Evolutionary conservation across 1,140 invertebrate species (phyloP).

Genomic region (Oscheius sp.): DNA sequence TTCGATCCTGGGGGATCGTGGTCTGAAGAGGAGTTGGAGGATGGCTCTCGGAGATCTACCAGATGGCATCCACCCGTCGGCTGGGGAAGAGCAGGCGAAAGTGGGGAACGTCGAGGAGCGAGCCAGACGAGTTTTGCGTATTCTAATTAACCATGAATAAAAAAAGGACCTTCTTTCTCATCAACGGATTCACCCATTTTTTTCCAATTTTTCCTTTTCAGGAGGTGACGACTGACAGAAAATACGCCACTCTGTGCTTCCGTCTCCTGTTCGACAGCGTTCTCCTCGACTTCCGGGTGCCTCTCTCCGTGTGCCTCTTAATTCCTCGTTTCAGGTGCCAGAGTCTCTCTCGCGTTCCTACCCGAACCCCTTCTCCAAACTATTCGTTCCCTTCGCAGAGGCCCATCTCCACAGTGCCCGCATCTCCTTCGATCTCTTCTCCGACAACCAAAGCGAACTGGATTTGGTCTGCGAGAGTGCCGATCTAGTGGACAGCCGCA

Average conservation of each 20-base stretch:
- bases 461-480: conserved; percentile 54
- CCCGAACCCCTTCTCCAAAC: conserved; percentile 69
- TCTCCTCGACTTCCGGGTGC: conserved; percentile 70
- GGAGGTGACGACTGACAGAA: conserved; percentile 28
- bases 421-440: conserved; percentile 50
- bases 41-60: too few relatives aligned
- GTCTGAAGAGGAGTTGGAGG: too few relatives aligned
- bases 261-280: conserved; percentile 50
- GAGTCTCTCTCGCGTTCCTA: conserved; percentile 66
- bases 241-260: conserved; percentile 49
- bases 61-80: too few relatives aligned
- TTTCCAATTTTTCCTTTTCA: conserved; percentile 14
- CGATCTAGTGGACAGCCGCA: conserved; percentile 54
- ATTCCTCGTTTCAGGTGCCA: conserved; percentile 60
- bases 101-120: too few relatives aligned
- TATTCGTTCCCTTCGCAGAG: conserved; percentile 38
- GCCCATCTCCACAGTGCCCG: conserved; percentile 45
- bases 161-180: too few relatives aligned
- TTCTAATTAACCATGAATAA: too few relatives aligned
- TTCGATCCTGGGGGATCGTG: too few relatives aligned
- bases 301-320: too few relatives aligned
- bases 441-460: conserved; percentile 50
- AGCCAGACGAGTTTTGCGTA: too few relatives aligned
- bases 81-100: too few relatives aligned
- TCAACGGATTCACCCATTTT: too few relatives aligned